Percentiles rank a stretch among this genome's conserved stretches.
These are phyloP conservation scores for Drosophila ananassae DNA, from an alignment of 1,140 invertebrate species.

Conservation along the genomic window DNA sequence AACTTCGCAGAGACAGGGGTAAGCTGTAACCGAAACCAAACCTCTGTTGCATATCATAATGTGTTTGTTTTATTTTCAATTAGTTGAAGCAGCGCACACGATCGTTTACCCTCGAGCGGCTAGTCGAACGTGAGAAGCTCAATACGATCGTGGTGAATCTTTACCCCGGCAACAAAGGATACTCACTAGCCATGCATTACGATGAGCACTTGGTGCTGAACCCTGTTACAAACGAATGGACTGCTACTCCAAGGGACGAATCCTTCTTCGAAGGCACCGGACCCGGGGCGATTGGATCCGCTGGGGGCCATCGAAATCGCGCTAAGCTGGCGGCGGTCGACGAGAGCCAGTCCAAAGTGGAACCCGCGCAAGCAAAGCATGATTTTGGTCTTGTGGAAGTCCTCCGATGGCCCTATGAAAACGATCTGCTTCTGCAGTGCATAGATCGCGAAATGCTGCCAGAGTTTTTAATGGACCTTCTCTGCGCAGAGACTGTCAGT, in stretches of 20 bases:
- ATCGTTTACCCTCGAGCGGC: constrained; percentile 92
- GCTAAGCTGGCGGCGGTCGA: constrained; percentile 37
- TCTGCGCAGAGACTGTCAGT: constrained; percentile 89
- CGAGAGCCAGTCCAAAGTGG: constrained; percentile 37
- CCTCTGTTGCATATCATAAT: background rate
- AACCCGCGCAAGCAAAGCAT: constrained; percentile 15
- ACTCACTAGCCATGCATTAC: constrained; percentile 91
- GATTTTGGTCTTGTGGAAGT: constrained; percentile 89
- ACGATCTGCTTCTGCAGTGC: constrained; percentile 90
- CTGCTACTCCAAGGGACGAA: constrained; percentile 24
- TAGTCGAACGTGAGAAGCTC: constrained; percentile 92
- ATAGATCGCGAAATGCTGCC: constrained; percentile 95
- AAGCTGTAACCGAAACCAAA: constrained; percentile 22
- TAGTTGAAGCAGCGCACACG: constrained; percentile 79
- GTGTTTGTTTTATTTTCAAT: background rate
- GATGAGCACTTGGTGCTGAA: constrained; percentile 76
- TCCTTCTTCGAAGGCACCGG: constrained; percentile 14
- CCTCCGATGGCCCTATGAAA: constrained; percentile 90
- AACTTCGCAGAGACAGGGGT: constrained; percentile 78
- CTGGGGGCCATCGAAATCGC: constrained; percentile 47
- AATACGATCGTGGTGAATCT: constrained; percentile 95
- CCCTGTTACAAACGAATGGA: constrained; percentile 68
- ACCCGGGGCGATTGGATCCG: background rate
- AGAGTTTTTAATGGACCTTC: constrained; percentile 92
- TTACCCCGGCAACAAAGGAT: constrained; percentile 95